These are phyloP conservation scores for Gonatopus flavifemur DNA, from an alignment of 1,140 invertebrate genomes.

Conservation along the genomic window DNA sequence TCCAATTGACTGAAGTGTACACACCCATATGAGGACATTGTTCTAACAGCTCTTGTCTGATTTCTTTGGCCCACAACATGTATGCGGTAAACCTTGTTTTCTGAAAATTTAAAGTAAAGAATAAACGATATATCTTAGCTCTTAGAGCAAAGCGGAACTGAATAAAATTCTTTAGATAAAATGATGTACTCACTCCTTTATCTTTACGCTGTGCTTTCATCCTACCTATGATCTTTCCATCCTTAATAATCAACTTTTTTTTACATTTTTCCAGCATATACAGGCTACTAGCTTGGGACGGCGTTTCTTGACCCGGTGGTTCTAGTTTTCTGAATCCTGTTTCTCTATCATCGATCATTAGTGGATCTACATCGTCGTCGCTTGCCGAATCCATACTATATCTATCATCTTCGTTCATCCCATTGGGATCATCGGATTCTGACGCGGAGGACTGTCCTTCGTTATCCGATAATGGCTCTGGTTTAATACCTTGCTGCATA, in stretches of 20 bases:
- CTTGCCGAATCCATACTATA: slow-evolving; percentile 56
- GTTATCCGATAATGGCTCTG: slow-evolving; percentile 51
- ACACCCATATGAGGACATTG: slow-evolving; percentile 75
- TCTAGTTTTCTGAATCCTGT: slow-evolving; percentile 61
- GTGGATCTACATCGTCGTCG: slow-evolving; percentile 52
- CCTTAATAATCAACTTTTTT: slow-evolving; percentile 73
- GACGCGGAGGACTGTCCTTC: slow-evolving; percentile 60
- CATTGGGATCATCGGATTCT: slow-evolving; percentile 61
- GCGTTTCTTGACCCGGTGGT: slow-evolving; percentile 57
- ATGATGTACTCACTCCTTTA: slow-evolving; percentile 64
- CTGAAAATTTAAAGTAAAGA: slow-evolving; percentile 52
- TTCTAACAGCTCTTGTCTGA: slow-evolving; percentile 70
- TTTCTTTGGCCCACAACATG: slow-evolving; percentile 86
- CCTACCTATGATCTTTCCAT: slow-evolving; percentile 70
- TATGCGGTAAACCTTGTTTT: slow-evolving; percentile 83
- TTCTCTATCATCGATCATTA: slow-evolving; percentile 55
- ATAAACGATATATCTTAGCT: slow-evolving; percentile 13
- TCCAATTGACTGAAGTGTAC: slow-evolving; percentile 19
- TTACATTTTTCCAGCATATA: slow-evolving; percentile 81
- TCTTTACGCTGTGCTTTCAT: slow-evolving; percentile 75
- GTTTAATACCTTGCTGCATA: slow-evolving; percentile 36
- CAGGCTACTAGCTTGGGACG: slow-evolving; percentile 64
- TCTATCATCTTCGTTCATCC: slow-evolving; percentile 59
- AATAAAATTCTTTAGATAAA: no score
- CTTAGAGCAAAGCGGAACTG: slow-evolving; percentile 1